Percentiles rank a stretch among this genome's conserved stretches.
These are phyloP conservation scores for Lasioglossum malachurum DNA, from an alignment of 2,888 invertebrate species.

Conservation along the genomic window DNA sequence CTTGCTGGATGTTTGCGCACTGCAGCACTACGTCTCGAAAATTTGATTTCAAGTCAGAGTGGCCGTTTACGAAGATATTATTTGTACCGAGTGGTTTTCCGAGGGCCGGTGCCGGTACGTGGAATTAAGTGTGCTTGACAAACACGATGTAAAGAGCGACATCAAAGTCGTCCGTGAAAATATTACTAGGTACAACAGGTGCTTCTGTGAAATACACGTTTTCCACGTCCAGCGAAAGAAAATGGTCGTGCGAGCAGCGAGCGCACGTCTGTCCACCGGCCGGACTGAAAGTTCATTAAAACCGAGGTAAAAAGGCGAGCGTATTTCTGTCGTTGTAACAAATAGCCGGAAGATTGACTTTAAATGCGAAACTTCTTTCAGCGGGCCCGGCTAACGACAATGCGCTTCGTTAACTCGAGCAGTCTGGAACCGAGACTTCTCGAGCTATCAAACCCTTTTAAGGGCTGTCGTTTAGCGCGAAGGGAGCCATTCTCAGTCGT, in stretches of 20 bases:
- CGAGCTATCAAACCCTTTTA: conserved; percentile 48
- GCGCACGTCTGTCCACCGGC: neutral
- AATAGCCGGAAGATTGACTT: conserved; percentile 49
- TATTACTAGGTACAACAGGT: conserved; percentile 10
- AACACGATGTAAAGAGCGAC: neutral
- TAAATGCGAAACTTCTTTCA: conserved; percentile 56
- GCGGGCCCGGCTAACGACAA: conserved; percentile 44
- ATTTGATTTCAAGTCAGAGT: neutral
- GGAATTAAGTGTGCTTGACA: conserved; percentile 6
- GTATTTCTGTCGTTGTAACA: conserved; percentile 45
- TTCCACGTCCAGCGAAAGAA: neutral
- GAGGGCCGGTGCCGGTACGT: neutral
- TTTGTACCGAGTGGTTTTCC: neutral
- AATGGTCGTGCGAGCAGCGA: neutral
- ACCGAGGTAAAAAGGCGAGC: conserved; percentile 4
- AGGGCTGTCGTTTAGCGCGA: conserved; percentile 48
- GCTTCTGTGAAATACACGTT: neutral
- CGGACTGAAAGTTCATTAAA: conserved; percentile 39
- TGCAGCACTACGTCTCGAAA: neutral
- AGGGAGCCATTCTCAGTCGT: conserved; percentile 44
- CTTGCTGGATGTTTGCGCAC: neutral
- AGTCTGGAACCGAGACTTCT: conserved; percentile 55
- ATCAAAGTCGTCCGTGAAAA: conserved; percentile 1
- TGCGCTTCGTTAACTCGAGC: conserved; percentile 62
- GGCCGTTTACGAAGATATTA: neutral